Evolutionary conservation across 2,113 vertebrate species (phyloP), one percentile per base, ranked within the genome.

Genomic region (Boleophthalmus pectinirostris): DNA sequence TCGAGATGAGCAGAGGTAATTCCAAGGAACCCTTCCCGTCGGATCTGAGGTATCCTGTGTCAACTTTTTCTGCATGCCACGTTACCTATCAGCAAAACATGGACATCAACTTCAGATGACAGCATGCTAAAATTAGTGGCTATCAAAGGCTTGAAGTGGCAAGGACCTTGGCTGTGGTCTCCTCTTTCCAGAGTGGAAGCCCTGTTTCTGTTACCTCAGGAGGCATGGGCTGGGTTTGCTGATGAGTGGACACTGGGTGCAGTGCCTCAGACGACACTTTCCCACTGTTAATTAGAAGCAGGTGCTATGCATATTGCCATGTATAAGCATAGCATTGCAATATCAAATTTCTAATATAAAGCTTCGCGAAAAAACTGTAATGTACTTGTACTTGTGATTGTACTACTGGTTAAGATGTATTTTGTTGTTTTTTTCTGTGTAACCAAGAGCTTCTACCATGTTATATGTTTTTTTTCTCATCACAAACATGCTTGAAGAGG

Each of bases 71-170:
- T 78, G 67, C 81, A 69, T 86, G 82, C 82, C 78, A 70, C 33
- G 74, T 85, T 80, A 83, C 79, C 83, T 84, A 86, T 91, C 90
- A 87, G 88, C 82, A 84, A 86, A 93, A 91, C 89, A 91, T 81
- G 89, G 68, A 84, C 84, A 87, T 88, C 91, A 91, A 92, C 87
- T 84, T 87, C 81, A 88, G 83, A 87, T 91, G 90, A 89, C 90
- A 86, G 84, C 83, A 18, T 82, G 88, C 91, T 94, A 94, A 93
- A 93, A 90, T 78, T 82, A 87, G 90, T 82, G 72, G 79, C 78
- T 88, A 90, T 93, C 89, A 92, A 92, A 93, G 81, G 60, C 71
- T 74, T 54, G 76, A 76, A 88, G 88, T 90, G 88, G 89, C 87
- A 69, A 69, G n/a, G 43, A 78, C 82, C 75, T 78, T 66, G 74